Base-by-base conservation (phyloP, 2,113 vertebrate species). In the Lepidothrix coronata region DNA sequence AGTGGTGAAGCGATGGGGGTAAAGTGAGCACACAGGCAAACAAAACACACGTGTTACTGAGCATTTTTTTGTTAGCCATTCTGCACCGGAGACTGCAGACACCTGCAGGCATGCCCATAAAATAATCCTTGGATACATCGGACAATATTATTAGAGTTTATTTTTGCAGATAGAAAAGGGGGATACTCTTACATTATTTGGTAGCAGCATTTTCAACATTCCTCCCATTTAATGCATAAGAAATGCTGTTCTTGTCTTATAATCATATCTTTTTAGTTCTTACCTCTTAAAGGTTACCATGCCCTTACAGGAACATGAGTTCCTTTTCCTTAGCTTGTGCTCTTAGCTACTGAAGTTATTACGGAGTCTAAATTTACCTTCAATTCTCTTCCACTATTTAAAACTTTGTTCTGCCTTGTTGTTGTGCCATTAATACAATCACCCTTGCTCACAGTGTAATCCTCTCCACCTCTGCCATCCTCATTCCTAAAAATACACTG, bases 11-110 rank as follows among this genome's bases (percentile, higher is more conserved):
- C 49, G 41, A 12, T 76, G 22, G 12, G 44, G 7, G 6, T 46
- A 30, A 79, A 80, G 46, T 20, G 33, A 95, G 27, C 9, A 41
- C 16, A 66, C n/a, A 52, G 6, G 8, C 13, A 65, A 25, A n/a
- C 13, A 48, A 79, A 92, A 70, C 5, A 16, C 6, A 15, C 0
- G 0, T 7, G 3, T n/a, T 49, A 52, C 46, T 23, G 31, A 46
- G 9, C 7, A 15, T 3, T 8, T 25, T 49, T 83, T 6, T 6
- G 7, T 24, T 52, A n/a, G 13, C 57, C 7, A 2, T 54, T 68
- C 55, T n/a, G 20, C 5, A 1, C 4, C 2, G 1, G 16, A 81
- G 27, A 30, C 35, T 39, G 43, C 6, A 44, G 61, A 54, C n/a
- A 66, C 39, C 6, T 51, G 55, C 6, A 3, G 39, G 37, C 15